Evolutionary conservation across 2,888 invertebrate genomes (phyloP).

Genomic region (Quadriops clusia): DNA sequence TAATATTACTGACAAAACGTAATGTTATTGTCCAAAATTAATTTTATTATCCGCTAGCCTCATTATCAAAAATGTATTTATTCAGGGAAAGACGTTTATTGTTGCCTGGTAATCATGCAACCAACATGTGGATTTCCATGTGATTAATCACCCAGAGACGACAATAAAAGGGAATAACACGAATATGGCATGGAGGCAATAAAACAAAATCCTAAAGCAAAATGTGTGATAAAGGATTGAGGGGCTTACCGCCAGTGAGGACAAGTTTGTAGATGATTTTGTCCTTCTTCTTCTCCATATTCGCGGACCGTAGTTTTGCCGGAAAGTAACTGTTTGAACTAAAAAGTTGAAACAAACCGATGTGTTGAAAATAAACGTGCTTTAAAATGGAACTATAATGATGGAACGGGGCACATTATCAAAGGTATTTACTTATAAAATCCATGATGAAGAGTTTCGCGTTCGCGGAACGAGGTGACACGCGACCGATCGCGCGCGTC

Average conservation of each 20-base stretch:
- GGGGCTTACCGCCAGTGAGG: constrained; percentile 72
- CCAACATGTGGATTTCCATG: no score
- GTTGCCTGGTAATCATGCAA: no score
- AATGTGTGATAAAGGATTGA: constrained; percentile 1
- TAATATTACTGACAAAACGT: no score
- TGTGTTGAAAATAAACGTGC: constrained; percentile 6
- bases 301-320: neutral
- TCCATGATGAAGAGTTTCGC: constrained; percentile 5
- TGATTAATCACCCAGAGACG: no score
- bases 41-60: no score
- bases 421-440: constrained; percentile 16
- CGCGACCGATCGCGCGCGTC: no score
- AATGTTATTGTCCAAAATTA: no score
- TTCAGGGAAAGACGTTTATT: no score
- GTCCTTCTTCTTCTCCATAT: constrained; percentile 24
- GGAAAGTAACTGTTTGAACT: constrained; percentile 1
- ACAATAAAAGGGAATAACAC: no score
- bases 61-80: no score
- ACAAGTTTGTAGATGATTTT: constrained; percentile 75
- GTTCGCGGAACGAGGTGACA: neutral
- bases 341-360: neutral
- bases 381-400: constrained; percentile 19
- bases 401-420: constrained; percentile 26
- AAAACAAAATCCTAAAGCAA: no score
- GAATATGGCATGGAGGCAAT: no score